Evolutionary conservation across 1,140 invertebrate species (phyloP).

Genomic region (Augochlora pura): DNA sequence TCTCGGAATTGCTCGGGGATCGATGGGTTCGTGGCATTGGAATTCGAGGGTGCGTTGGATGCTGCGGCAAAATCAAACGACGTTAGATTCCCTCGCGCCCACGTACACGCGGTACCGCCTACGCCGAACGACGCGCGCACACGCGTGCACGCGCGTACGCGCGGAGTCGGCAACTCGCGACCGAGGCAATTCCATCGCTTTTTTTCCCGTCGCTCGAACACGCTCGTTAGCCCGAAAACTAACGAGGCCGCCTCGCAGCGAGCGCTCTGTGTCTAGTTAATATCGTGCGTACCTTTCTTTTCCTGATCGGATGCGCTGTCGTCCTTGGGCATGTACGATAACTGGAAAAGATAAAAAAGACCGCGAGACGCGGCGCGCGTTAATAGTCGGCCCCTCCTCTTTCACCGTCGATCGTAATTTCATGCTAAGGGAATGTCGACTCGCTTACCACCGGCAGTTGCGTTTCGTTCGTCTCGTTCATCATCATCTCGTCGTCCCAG

Average conservation of each 20-base stretch:
- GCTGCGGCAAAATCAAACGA: conserved; percentile 54
- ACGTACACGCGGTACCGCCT: no score
- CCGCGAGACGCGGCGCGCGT: background rate
- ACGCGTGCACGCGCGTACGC: no score
- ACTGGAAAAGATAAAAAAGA: conserved; percentile 65
- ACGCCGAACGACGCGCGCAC: no score
- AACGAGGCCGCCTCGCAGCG: background rate
- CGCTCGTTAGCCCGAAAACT: background rate
- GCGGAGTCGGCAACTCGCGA: no score
- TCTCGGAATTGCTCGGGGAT: conserved; percentile 84
- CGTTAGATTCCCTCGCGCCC: background rate
- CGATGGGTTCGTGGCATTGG: conserved; percentile 74
- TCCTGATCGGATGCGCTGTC: conserved; percentile 79
- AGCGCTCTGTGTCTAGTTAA: background rate
- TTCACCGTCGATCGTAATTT: background rate
- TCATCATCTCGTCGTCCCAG: conserved; percentile 77
- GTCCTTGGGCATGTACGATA: conserved; percentile 76
- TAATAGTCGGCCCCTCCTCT: background rate
- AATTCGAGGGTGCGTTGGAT: conserved; percentile 70
- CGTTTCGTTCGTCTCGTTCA: conserved; percentile 75
- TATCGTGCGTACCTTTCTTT: conserved; percentile 75
- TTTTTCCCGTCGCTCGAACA: background rate
- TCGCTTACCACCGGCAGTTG: conserved; percentile 73
- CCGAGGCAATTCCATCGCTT: no score
- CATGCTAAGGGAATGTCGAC: background rate